Base-by-base conservation (phyloP, 2,797 vertebrate species). In the Lemur catta region DNA sequence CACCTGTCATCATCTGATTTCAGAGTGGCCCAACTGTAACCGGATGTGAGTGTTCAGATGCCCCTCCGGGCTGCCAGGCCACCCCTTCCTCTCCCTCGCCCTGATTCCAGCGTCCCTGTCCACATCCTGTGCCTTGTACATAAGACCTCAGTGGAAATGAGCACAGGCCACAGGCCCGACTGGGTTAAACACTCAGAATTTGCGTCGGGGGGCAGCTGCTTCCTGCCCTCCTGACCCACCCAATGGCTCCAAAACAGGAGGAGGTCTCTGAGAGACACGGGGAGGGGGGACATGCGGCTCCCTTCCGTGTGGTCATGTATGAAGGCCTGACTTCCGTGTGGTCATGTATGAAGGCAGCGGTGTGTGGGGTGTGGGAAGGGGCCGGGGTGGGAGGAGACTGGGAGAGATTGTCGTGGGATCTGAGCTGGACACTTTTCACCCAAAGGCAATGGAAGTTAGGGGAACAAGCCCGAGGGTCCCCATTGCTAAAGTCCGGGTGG, bases 361-460 rank as follows among this genome's bases (percentile, higher is more conserved):
- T n/a, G n/a, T n/a, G n/a, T n/a, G n/a, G n/a, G n/a, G n/a, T n/a
- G n/a, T n/a, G n/a, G n/a, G n/a, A n/a, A n/a, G n/a, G n/a, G n/a
- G n/a, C n/a, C n/a, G n/a, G n/a, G n/a, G n/a, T n/a, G n/a, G n/a
- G n/a, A n/a, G n/a, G n/a, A n/a, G n/a, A n/a, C 50, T 4, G 15
- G 15, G 38, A 2, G 3, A n/a, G 43, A 15, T 22, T 13, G 28
- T 28, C 0, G 0, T 0, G 7, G 57, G 35, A 11, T 52, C 35
- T 28, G 41, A 93, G 46, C 52, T 9, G 50, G 48, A 26, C 24
- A 4, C 7, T 30, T 72, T 79, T 91, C 6, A 35, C 8, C 8
- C 74, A 35, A 52, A 30, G 10, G 52, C 4, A 24, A 22, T 10
- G 14, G 55, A 2, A 24, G 28, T 20, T 35, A 5, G 38, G 38